These are phyloP conservation scores for Trematocara variabile DNA, from an alignment of 2,113 vertebrate genomes.

Conservation along the genomic window DNA sequence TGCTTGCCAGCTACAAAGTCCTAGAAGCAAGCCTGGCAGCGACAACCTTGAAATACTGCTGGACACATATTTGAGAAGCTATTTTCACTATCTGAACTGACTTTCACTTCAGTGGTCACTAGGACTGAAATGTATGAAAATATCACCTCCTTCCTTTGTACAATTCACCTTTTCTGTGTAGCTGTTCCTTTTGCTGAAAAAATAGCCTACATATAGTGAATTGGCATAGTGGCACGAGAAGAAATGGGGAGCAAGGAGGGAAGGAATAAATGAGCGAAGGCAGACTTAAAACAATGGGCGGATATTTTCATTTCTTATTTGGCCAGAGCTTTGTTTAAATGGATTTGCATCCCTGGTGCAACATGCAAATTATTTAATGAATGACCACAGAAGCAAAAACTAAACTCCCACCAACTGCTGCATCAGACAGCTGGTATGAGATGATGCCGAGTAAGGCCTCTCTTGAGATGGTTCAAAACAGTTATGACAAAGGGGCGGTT, in stretches of 20 bases:
- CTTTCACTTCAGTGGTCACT: not conserved
- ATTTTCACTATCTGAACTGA: not conserved
- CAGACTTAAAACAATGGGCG: not conserved
- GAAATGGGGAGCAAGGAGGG: not conserved
- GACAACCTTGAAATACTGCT: not conserved
- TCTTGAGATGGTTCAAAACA: not conserved
- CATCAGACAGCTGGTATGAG: not conserved
- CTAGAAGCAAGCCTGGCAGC: not conserved
- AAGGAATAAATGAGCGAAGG: accelerated
- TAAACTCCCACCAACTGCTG: not conserved
- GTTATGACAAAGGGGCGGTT: not conserved
- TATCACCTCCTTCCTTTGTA: not conserved
- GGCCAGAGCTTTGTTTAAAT: not conserved
- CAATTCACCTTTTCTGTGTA: not conserved
- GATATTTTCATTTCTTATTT: not conserved
- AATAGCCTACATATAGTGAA: not conserved
- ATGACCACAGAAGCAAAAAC: not conserved
- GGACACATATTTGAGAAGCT: not conserved
- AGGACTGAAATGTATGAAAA: not conserved
- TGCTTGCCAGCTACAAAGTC: not conserved
- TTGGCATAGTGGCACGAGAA: not conserved
- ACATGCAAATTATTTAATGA: constrained; percentile 39
- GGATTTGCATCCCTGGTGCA: constrained; percentile 37
- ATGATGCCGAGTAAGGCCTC: not conserved
- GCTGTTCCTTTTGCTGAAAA: not conserved